Conservation (phyloP, 1,140 invertebrate species). For the Drosophila pruinosa region DNA sequence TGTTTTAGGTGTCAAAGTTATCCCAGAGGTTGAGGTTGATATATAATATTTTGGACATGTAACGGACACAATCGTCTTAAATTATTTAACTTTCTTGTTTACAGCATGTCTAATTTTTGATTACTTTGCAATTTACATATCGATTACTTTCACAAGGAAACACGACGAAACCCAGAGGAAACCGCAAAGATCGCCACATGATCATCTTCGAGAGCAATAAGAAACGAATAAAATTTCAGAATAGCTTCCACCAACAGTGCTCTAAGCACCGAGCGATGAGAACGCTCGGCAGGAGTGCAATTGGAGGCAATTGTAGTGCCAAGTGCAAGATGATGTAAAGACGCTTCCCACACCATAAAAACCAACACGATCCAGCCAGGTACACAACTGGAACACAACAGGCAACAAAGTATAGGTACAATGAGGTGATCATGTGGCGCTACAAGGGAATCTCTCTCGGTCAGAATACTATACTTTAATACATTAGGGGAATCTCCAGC, state of each 20-base stretch:
- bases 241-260: background rate
- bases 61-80: too few relatives aligned
- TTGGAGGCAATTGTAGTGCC: constrained; percentile 36
- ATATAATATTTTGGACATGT: too few relatives aligned
- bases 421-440: constrained; percentile 60
- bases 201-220: constrained; percentile 9
- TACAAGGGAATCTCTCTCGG: constrained; percentile 34
- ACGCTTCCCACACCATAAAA: constrained; percentile 36
- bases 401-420: background rate
- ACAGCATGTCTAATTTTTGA: constrained; percentile 56
- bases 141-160: constrained; percentile 24
- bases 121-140: constrained; percentile 62
- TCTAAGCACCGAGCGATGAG: background rate
- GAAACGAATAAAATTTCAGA: constrained; percentile 30
- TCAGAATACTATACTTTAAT: background rate
- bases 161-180: background rate
- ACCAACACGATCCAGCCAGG: constrained; percentile 18
- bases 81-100: background rate
- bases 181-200: constrained; percentile 16
- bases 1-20: too few relatives aligned
- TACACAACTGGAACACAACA: background rate
- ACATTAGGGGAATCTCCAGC: background rate
- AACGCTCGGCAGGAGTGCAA: constrained; percentile 44
- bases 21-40: too few relatives aligned
- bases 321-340: constrained; percentile 23